Conservation (phyloP, 2,113 vertebrate genomes). For the Orycteropus afer region DNA sequence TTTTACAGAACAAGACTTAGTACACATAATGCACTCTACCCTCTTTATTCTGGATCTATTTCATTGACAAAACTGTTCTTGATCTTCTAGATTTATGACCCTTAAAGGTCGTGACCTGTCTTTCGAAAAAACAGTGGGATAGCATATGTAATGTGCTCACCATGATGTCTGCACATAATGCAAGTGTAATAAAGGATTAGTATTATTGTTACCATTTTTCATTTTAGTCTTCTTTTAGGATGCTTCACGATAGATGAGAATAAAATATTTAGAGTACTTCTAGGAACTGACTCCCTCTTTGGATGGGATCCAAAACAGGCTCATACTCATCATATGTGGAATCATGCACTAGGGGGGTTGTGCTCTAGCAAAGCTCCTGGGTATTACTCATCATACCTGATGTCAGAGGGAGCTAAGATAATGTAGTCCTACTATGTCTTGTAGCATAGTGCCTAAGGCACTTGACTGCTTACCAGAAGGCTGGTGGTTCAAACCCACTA, state of each 20-base stretch:
- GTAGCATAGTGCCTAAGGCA: no score
- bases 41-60: slow-evolving; percentile 16
- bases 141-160: not conserved
- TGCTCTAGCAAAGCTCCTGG: slow-evolving; percentile 55
- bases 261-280: slow-evolving; percentile 71
- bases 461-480: no score
- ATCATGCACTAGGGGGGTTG: slow-evolving; percentile 72
- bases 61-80: not conserved
- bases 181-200: not conserved
- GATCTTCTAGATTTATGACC: not conserved
- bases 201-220: not conserved
- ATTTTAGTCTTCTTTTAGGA: slow-evolving; percentile 64
- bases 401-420: slow-evolving; percentile 25
- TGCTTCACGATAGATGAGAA: slow-evolving; percentile 60
- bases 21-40: not conserved
- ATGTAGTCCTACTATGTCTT: not conserved
- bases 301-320: slow-evolving; percentile 67
- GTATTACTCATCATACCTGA: slow-evolving; percentile 38
- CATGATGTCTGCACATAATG: not conserved
- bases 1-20: not conserved
- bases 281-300: slow-evolving; percentile 75
- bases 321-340: slow-evolving; percentile 68
- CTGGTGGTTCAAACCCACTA: no score
- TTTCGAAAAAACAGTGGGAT: slow-evolving; percentile 34
- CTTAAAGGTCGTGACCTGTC: not conserved